These are phyloP conservation scores for Euspilapteryx auroguttella DNA, from an alignment of 2,888 invertebrate species.

Conservation along the genomic window DNA sequence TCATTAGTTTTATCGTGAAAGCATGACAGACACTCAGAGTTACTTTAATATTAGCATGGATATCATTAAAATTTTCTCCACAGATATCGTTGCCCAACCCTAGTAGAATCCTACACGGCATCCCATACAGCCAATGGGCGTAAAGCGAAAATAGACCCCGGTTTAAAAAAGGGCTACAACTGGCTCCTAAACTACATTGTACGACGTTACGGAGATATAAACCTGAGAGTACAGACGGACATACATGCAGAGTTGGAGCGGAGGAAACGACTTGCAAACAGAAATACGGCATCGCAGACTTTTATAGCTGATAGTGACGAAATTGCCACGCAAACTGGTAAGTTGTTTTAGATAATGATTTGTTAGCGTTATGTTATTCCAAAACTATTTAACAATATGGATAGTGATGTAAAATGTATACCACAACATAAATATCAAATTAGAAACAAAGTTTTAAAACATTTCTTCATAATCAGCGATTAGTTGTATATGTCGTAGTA, in stretches of 20 bases:
- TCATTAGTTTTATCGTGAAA: too few species aligned
- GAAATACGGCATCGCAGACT: conserved; percentile 29
- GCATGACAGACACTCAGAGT: too few species aligned
- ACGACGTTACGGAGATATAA: conserved; percentile 65
- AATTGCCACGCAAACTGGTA: conserved; percentile 35
- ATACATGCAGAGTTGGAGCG: conserved; percentile 57
- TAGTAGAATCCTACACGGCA: conserved; percentile 76
- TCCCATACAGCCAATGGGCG: conserved; percentile 18
- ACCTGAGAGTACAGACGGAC: conserved; percentile 67
- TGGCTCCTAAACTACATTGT: conserved; percentile 75
- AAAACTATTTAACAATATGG: too few species aligned
- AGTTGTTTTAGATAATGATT: too few species aligned
- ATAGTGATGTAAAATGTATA: too few species aligned
- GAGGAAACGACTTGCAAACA: conserved; percentile 33
- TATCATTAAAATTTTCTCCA: too few species aligned
- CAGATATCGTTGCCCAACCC: conserved; percentile 74
- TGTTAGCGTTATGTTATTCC: too few species aligned
- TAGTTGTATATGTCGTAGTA: too few species aligned
- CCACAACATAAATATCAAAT: too few species aligned
- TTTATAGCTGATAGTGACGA: conserved; percentile 34
- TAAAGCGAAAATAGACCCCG: conserved; percentile 63
- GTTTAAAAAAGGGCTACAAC: conserved; percentile 67
- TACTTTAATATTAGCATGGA: too few species aligned
- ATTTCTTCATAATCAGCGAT: too few species aligned
- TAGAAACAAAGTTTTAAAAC: too few species aligned